Evolutionary conservation across 2,113 vertebrate genomes (phyloP), one percentile per base, ranked within the genome.

Genomic region (Hippocampus mohnikei): DNA sequence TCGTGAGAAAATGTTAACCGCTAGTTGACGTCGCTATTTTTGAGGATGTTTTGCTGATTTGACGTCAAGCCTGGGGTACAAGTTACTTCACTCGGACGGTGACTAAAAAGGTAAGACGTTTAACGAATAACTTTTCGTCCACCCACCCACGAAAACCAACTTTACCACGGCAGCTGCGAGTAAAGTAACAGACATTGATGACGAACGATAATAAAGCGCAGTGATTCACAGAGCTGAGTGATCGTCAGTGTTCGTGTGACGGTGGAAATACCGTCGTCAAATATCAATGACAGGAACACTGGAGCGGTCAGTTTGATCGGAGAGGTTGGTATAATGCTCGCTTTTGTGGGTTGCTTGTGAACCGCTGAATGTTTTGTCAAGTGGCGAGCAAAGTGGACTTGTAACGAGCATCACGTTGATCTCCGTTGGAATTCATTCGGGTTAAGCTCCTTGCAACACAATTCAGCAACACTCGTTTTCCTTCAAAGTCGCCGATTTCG

Each of bases 1-100:
- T 58, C 69, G 81, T 73, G 79, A 72, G 71, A 76, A 83, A 84
- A 83, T 73, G 81, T 81, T 76, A 69, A 62, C 67, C 64, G 66
- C 60, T 77, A 53, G 59, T 77, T 25, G 52, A 59, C 61, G 70
- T 69, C 52, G 70, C 74, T 21, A 70, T 53, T 21, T 70, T 61
- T 62, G 41, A 46, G 63, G 25, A 12, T 46, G 3, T 63, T 37
- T 46, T 55, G 21, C 44, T 50, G 2, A 44, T 18, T 15, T 44
- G 33, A 67, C 56, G n/a, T 66, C 27, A 25, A 62, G 61, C n/a
- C 1, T 15, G 7, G 23, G 27, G 27, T 3, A 33, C 27, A 33
- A 18, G 15, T 0, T 2, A 3, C 41, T 12, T 77, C 48, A 40
- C 8, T 10, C 12, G 66, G 6, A 15, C 8, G 44, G 53, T 55